A percentile compares a stretch with the other conserved stretches of the same genome.
Conservation (phyloP, 2,797 vertebrate species). For the Muscicapa comitata region DNA sequence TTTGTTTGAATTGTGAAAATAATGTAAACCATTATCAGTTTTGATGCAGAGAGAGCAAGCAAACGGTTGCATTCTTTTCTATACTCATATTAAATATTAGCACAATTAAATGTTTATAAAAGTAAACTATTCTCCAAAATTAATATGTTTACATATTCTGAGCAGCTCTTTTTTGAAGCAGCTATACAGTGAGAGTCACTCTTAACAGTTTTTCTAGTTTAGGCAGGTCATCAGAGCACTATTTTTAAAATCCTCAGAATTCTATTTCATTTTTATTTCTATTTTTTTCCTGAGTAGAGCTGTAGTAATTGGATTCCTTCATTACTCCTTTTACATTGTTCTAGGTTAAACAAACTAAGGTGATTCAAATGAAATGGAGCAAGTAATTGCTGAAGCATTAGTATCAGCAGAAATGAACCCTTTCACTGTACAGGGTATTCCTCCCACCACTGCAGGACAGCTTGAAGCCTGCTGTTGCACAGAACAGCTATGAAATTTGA, state of each 20-base stretch:
- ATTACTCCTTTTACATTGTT: background rate
- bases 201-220: background rate
- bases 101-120: background rate
- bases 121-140: background rate
- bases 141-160: background rate
- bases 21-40: background rate
- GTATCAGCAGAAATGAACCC: background rate
- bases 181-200: background rate
- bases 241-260: background rate
- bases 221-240: background rate
- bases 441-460: background rate
- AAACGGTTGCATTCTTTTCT: background rate
- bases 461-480: background rate
- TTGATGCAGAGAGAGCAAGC: background rate
- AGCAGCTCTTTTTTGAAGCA: background rate
- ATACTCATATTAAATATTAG: background rate
- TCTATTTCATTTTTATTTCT: background rate
- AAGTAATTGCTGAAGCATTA: slow-evolving; percentile 41
- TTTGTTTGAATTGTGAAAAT: background rate
- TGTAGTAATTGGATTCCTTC: background rate
- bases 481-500: background rate
- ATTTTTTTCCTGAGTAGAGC: background rate
- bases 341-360: background rate
- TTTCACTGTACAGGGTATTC: background rate
- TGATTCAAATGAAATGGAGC: slow-evolving; percentile 63